Conservation (phyloP, 2,113 vertebrate species). For the Spea multiplicata region DNA sequence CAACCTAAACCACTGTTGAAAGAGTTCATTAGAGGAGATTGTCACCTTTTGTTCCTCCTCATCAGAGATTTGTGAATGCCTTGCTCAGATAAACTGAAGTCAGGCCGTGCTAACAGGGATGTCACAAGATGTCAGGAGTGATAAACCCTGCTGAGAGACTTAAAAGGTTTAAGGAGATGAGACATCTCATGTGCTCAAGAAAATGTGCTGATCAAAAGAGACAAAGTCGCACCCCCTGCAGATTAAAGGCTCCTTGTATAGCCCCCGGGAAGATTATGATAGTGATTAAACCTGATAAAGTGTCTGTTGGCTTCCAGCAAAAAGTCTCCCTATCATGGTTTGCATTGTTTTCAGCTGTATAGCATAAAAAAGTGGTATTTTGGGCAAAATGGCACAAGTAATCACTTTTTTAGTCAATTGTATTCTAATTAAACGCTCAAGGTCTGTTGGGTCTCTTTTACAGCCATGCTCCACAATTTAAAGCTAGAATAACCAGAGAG, state of each 20-base stretch:
- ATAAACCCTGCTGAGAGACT: conserved; percentile 3
- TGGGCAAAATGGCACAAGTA: no score
- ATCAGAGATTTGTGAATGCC: background rate
- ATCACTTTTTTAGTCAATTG: no score
- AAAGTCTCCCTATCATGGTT: background rate
- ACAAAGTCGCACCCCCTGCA: conserved; percentile 6
- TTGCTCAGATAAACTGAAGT: conserved; percentile 13
- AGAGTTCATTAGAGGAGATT: conserved; percentile 7
- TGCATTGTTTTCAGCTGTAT: background rate
- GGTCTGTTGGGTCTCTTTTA: no score
- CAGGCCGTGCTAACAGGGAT: background rate
- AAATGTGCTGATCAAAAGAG: conserved; percentile 25
- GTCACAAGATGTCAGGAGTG: conserved; percentile 11
- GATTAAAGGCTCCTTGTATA: conserved; percentile 1
- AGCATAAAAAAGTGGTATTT: background rate
- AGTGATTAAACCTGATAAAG: background rate
- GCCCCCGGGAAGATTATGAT: background rate
- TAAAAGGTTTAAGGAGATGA: conserved; percentile 27
- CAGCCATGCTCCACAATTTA: no score
- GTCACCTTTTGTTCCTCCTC: conserved; percentile 1
- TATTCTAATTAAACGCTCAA: no score
- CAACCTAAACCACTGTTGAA: background rate
- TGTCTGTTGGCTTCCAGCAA: background rate
- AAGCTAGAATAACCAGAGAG: no score
- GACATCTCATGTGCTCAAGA: conserved; percentile 11